Evolutionary conservation across 1,140 invertebrate genomes (phyloP).

Genomic region (Anoplophora glabripennis): DNA sequence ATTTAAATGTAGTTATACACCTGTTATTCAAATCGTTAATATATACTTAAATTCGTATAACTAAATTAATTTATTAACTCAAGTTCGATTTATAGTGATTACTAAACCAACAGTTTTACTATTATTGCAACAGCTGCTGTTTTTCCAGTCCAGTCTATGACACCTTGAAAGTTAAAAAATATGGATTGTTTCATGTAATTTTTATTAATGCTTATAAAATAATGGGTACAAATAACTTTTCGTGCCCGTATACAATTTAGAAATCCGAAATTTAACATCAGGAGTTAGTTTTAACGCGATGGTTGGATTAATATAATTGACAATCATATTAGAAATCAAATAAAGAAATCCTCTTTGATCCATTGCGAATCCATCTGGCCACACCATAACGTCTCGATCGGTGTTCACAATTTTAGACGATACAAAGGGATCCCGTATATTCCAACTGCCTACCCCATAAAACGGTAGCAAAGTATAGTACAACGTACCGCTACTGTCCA

Average conservation of each 20-base stretch:
- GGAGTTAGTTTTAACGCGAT: conserved; percentile 22
- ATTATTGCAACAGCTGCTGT: no score
- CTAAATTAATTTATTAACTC: no score
- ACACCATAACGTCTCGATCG: conserved; percentile 64
- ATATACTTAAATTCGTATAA: no score
- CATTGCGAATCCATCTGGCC: conserved; percentile 69
- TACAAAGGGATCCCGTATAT: conserved; percentile 52
- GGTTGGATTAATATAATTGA: conserved; percentile 52
- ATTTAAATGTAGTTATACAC: no score
- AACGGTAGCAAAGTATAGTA: conserved; percentile 65
- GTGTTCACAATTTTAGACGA: conserved; percentile 58
- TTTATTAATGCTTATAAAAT: no score
- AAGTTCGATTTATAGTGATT: no score
- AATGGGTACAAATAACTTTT: conserved; percentile 58
- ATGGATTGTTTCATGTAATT: no score
- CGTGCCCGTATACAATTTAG: conserved; percentile 47
- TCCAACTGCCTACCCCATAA: conserved; percentile 65
- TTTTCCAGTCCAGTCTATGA: no score
- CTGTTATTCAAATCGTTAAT: no score
- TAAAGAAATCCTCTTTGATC: conserved; percentile 63
- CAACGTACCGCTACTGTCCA: conserved; percentile 63
- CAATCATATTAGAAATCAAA: conserved; percentile 64
- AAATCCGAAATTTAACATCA: conserved; percentile 45
- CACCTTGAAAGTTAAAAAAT: no score
- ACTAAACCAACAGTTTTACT: no score